Percentiles rank a stretch among this genome's conserved stretches.
Evolutionary conservation across 2,113 vertebrate species (phyloP).

Genomic region (Bubo bubo): DNA sequence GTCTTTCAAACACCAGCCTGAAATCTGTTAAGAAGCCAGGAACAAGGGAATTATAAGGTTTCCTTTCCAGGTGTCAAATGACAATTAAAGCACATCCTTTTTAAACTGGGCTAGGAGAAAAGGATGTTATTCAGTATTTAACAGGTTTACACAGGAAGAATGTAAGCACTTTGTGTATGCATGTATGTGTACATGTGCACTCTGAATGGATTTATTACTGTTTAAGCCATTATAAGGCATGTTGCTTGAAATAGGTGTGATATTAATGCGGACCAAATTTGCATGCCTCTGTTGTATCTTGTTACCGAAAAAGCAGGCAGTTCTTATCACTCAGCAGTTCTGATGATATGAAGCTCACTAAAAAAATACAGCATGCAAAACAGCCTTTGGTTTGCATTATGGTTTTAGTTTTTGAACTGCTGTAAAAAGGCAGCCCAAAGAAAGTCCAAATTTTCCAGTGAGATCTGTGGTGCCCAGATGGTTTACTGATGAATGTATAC

Average conservation of each 20-base stretch:
- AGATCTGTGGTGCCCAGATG: neutral
- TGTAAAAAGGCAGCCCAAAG: neutral
- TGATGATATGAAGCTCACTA: neutral
- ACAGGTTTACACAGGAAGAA: neutral
- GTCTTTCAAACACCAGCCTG: neutral
- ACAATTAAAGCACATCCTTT: conserved; percentile 25
- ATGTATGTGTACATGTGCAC: fast-evolving
- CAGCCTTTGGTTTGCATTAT: neutral
- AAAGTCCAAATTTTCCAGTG: neutral
- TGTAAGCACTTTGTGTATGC: neutral
- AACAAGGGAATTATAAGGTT: neutral
- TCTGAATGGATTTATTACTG: neutral
- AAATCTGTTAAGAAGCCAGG: neutral
- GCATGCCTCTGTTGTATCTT: neutral
- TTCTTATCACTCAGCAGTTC: neutral
- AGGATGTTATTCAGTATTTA: neutral
- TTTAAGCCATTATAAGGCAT: neutral
- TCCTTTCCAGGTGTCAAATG: conserved; percentile 18
- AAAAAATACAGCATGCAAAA: neutral
- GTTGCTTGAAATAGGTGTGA: neutral
- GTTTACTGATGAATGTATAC: neutral
- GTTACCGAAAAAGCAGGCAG: neutral
- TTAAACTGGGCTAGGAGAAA: neutral
- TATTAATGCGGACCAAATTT: neutral
- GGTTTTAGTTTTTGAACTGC: neutral